phyloP scores from a whole-genome alignment of 2,797 vertebrate genomes.

The Trichosurus vulpecula region DNA sequence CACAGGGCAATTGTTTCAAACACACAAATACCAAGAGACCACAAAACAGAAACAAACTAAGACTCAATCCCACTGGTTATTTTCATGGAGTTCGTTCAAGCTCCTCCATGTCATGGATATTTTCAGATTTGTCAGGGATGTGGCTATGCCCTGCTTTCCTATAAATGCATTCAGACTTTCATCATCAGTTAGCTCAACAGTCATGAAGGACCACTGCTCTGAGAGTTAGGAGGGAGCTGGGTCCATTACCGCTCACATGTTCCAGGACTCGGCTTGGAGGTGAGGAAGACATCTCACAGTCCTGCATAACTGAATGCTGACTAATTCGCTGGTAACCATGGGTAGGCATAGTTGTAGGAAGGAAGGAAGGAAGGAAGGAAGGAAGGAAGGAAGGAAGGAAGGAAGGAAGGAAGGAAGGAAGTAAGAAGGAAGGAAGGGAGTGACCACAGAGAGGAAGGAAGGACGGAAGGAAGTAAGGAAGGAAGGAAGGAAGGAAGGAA shows the following conservation, averaged over 20 bases:
- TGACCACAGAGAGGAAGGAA: too few species aligned
- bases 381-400: too few species aligned
- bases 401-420: too few species aligned
- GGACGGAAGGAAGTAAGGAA: too few species aligned
- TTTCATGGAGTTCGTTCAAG: neutral
- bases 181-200: neutral
- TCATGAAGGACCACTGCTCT: neutral
- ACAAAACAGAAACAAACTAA: neutral
- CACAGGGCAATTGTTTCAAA: neutral
- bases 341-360: neutral
- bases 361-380: neutral
- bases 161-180: neutral
- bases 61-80: neutral
- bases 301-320: neutral
- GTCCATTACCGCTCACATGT: neutral
- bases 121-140: neutral
- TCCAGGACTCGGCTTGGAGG: neutral
- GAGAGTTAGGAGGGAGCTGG: neutral
- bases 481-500: too few species aligned
- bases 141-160: neutral
- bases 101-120: neutral
- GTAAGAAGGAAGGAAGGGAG: too few species aligned
- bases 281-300: neutral
- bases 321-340: neutral
- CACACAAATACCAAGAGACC: neutral